Conservation (phyloP, 2,113 vertebrate genomes). For the Cyanocitta stelleri region DNA sequence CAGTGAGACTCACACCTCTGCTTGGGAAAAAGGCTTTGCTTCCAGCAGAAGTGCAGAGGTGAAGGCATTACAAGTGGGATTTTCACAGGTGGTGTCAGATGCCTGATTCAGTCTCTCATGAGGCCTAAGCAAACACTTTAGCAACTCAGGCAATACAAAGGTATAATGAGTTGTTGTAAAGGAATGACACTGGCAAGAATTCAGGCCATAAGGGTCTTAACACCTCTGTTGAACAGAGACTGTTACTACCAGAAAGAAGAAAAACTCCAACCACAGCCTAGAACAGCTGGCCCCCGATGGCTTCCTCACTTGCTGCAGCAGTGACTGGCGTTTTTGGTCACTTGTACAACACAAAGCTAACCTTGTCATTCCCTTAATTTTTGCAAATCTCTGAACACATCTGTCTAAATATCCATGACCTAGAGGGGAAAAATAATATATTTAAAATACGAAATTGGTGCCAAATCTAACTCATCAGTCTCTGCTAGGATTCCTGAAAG, state of each 20-base stretch:
- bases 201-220: not conserved
- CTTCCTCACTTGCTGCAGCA: not conserved
- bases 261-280: not conserved
- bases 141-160: not conserved
- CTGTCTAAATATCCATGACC: slow-evolving; percentile 57
- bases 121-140: not conserved
- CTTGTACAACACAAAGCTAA: not conserved
- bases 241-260: not conserved
- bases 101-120: not conserved
- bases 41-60: not conserved
- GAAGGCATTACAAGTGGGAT: not conserved
- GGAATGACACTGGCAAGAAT: not conserved
- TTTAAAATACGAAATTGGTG: slow-evolving; percentile 1
- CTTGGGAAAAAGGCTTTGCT: not conserved
- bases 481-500: slow-evolving; percentile 38
- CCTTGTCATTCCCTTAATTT: slow-evolving; percentile 19
- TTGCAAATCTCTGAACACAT: slow-evolving; percentile 16
- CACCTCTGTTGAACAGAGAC: not conserved
- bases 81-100: not conserved
- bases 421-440: slow-evolving; percentile 34
- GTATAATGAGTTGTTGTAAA: not conserved
- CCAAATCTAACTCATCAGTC: slow-evolving; percentile 60
- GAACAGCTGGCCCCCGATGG: not conserved
- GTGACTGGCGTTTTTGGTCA: not conserved
- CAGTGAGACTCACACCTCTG: not conserved